These are phyloP conservation scores for Diphyllodes magnificus DNA, from an alignment of 2,113 vertebrate genomes.

Conservation along the genomic window DNA sequence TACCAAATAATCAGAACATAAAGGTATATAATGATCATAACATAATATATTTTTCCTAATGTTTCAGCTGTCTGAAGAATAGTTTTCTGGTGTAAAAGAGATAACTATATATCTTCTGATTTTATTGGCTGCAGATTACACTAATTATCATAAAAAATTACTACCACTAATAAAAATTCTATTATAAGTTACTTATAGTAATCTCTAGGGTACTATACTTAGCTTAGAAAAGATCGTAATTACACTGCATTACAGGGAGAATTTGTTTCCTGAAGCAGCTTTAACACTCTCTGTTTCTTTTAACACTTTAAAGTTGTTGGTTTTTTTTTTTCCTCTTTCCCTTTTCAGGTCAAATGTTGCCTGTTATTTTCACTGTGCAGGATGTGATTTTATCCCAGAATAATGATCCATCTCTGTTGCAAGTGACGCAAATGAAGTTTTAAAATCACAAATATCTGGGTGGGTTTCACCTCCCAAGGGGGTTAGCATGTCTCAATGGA, in stretches of 20 bases:
- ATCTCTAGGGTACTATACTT: slow-evolving; percentile 76
- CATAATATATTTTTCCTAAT: slow-evolving; percentile 50
- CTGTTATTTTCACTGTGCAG: slow-evolving; percentile 85
- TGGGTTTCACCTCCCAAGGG: slow-evolving; percentile 73
- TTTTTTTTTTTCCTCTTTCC: background rate
- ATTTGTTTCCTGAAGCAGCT: slow-evolving; percentile 70
- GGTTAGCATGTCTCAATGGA: slow-evolving; percentile 69
- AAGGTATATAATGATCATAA: slow-evolving; percentile 29
- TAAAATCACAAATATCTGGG: slow-evolving; percentile 79
- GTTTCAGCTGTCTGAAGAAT: slow-evolving; percentile 61
- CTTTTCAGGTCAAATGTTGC: slow-evolving; percentile 70
- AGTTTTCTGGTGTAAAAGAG: slow-evolving; percentile 71
- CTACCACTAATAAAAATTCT: slow-evolving; percentile 81
- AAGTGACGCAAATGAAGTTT: slow-evolving; percentile 87
- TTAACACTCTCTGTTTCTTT: slow-evolving; percentile 55
- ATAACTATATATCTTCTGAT: slow-evolving; percentile 75
- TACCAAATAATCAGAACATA: slow-evolving; percentile 42
- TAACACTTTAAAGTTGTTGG: slow-evolving; percentile 47
- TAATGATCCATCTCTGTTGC: slow-evolving; percentile 73
- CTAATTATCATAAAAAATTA: slow-evolving; percentile 84
- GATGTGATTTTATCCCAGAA: slow-evolving; percentile 80
- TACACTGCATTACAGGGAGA: slow-evolving; percentile 62
- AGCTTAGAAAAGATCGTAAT: slow-evolving; percentile 71
- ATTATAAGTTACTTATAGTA: slow-evolving; percentile 82
- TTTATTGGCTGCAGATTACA: slow-evolving; percentile 80